These are phyloP conservation scores for Montipora foliosa DNA, from an alignment of 64 coral and sea anemone species.

Conservation along the genomic window DNA sequence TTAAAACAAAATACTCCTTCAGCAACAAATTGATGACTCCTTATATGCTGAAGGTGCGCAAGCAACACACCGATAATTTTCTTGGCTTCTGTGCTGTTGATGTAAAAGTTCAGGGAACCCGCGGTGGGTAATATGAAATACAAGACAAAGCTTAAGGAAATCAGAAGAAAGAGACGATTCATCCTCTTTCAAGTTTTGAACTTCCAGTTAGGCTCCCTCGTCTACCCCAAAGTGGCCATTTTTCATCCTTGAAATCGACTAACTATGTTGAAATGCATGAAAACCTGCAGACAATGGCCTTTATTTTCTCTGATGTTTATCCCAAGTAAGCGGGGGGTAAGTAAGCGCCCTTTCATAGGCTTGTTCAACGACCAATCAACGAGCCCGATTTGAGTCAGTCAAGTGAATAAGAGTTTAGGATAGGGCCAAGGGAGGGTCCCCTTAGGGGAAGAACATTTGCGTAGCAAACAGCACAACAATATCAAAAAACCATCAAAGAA, in stretches of 20 bases:
- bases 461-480: no score
- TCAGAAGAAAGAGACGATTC: conserved; percentile 1
- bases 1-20: conserved; percentile 3
- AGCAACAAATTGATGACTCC: no score
- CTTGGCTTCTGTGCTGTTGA: conserved; percentile 86
- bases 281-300: neutral
- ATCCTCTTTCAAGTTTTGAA: neutral
- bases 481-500: no score
- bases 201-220: neutral
- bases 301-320: conserved; percentile 14
- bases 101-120: conserved; percentile 76
- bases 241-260: neutral
- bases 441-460: no score
- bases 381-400: no score
- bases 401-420: no score
- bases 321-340: neutral
- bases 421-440: no score
- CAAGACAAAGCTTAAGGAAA: neutral
- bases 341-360: neutral
- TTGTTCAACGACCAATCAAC: conserved; percentile 43
- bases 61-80: conserved; percentile 75
- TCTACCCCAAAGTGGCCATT: neutral
- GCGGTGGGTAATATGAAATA: neutral
- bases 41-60: neutral
- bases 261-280: neutral